Evolutionary conservation across 2,113 vertebrate genomes (phyloP).

Genomic region (Dascyllus trimaculatus): DNA sequence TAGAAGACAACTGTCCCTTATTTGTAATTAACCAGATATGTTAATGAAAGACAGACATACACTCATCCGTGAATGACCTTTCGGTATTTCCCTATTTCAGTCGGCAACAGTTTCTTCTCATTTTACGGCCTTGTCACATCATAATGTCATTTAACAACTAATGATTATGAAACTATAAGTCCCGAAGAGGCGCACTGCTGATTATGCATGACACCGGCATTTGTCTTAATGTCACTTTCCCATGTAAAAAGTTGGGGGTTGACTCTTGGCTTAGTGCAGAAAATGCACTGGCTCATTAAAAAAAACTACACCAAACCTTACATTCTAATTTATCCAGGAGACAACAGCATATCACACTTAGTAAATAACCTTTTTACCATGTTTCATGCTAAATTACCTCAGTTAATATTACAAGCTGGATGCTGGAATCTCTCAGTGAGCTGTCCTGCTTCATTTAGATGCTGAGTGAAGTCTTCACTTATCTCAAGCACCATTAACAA

Average conservation of each 20-base stretch:
- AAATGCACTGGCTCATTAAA: constrained; percentile 29
- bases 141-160: constrained; percentile 49
- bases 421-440: constrained; percentile 39
- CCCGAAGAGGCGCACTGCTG: constrained; percentile 41
- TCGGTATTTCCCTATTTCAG: too few species aligned
- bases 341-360: constrained; percentile 37
- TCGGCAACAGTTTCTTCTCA: constrained; percentile 18
- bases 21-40: constrained; percentile 13
- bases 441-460: constrained; percentile 61
- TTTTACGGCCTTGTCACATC: constrained; percentile 41
- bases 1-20: constrained; percentile 31
- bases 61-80: constrained; percentile 14
- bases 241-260: constrained; percentile 28
- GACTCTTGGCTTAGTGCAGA: constrained; percentile 45
- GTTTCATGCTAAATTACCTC: constrained; percentile 73
- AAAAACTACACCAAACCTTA: constrained; percentile 26
- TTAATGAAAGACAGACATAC: constrained; percentile 19
- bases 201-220: constrained; percentile 50
- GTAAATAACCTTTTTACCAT: constrained; percentile 64
- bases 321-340: constrained; percentile 43
- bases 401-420: constrained; percentile 60
- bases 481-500: constrained; percentile 63
- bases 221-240: constrained; percentile 55
- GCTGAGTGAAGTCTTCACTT: constrained; percentile 63
- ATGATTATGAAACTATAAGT: constrained; percentile 58